Conservation (phyloP, 2,888 invertebrate species). For the Ecdyonurus torrentis region DNA sequence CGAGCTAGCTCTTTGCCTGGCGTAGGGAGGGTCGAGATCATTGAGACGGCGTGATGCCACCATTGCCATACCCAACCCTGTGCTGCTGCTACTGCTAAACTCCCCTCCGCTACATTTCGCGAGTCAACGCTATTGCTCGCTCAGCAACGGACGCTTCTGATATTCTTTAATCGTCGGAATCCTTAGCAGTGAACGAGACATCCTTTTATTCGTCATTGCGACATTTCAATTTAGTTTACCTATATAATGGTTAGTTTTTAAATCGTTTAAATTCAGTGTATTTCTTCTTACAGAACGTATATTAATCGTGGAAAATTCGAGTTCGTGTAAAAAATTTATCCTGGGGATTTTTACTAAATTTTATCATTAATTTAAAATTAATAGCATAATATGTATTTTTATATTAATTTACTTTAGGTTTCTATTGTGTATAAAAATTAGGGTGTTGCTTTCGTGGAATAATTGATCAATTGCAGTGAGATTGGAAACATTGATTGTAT, state of each 20-base stretch:
- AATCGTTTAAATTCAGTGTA: too few relatives aligned
- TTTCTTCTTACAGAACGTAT: too few relatives aligned
- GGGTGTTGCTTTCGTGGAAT: too few relatives aligned
- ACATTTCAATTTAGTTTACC: neutral
- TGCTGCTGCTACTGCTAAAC: too few relatives aligned
- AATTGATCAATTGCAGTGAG: neutral
- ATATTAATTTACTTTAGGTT: too few relatives aligned
- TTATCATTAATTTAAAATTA: too few relatives aligned
- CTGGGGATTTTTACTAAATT: too few relatives aligned
- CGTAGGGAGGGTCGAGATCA: neutral
- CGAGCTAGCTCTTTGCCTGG: too few relatives aligned
- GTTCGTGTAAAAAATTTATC: too few relatives aligned
- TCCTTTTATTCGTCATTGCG: neutral
- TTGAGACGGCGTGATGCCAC: neutral
- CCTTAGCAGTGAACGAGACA: neutral
- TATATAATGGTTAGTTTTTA: neutral
- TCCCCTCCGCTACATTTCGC: neutral
- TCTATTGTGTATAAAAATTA: too few relatives aligned
- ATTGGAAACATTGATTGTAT: neutral
- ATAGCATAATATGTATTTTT: too few relatives aligned
- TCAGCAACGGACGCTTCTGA: neutral
- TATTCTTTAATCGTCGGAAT: neutral
- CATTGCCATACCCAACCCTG: neutral
- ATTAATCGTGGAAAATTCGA: too few relatives aligned
- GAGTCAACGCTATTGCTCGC: neutral